Evolutionary conservation across 64 coral and sea anemone genomes (phyloP).

Genomic region (Exaiptasia diaphana): DNA sequence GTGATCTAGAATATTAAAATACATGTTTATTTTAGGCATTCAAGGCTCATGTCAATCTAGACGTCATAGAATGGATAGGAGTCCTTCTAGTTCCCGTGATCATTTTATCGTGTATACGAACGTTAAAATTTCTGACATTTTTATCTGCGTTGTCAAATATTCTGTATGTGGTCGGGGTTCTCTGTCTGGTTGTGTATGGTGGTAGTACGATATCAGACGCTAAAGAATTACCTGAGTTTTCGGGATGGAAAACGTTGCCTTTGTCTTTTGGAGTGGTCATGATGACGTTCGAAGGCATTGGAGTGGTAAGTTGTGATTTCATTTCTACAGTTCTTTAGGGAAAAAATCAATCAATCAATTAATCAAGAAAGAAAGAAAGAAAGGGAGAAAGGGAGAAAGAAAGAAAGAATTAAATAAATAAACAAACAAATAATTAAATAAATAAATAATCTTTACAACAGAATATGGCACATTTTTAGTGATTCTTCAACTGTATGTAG

Average conservation of each 20-base stretch:
- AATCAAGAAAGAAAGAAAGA: too few species aligned
- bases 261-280: constrained; percentile 74
- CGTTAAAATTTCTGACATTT: background rate
- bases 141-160: background rate
- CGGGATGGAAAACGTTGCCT: constrained; percentile 65
- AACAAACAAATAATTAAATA: too few species aligned
- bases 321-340: too few species aligned
- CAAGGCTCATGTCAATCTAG: background rate
- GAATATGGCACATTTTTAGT: too few species aligned
- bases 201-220: background rate
- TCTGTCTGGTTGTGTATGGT: background rate
- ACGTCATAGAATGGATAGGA: background rate
- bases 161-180: background rate
- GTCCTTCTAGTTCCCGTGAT: background rate
- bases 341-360: too few species aligned
- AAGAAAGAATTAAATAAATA: too few species aligned
- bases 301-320: constrained; percentile 91
- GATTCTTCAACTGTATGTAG: too few species aligned
- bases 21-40: background rate
- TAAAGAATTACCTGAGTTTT: constrained; percentile 52
- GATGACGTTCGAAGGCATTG: constrained; percentile 85
- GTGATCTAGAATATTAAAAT: too few species aligned
- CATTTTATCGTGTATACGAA: background rate
- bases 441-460: too few species aligned
- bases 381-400: too few species aligned